Conservation (phyloP, 2,113 vertebrate species). For the Sarotherodon lohbergeri region DNA sequence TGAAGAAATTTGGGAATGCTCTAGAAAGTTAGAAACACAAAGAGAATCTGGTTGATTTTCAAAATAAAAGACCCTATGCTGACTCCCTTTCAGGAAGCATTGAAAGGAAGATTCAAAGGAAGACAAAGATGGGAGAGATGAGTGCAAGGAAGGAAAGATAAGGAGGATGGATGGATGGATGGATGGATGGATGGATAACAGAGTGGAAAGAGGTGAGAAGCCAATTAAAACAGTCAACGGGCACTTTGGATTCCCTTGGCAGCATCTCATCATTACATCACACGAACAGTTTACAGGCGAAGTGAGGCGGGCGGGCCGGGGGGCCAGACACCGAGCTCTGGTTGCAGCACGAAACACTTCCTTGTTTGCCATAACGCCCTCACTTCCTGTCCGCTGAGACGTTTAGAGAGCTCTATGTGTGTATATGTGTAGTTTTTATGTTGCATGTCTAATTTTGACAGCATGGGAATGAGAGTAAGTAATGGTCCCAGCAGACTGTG, state of each 20-base stretch:
- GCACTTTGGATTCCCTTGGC: conserved; percentile 54
- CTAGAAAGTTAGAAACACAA: not conserved
- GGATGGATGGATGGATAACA: not conserved
- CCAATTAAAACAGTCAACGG: conserved; percentile 63
- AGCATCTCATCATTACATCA: conserved; percentile 52
- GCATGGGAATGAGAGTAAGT: conserved; percentile 68
- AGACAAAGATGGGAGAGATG: not conserved
- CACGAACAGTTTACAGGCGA: conserved; percentile 23
- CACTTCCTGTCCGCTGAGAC: conserved; percentile 59
- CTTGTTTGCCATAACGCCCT: conserved; percentile 58
- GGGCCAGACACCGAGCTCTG: conserved; percentile 25
- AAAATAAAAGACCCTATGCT: not conserved
- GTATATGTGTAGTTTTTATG: conserved; percentile 42
- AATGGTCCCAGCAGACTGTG: conserved; percentile 54
- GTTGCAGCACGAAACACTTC: conserved; percentile 63
- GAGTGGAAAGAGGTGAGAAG: conserved; percentile 37
- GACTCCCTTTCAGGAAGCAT: not conserved
- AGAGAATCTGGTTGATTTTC: not conserved
- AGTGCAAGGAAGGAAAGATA: not conserved
- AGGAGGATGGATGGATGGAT: not conserved
- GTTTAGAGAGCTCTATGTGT: conserved; percentile 31
- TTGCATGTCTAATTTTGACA: conserved; percentile 66
- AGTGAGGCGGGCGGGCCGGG: not conserved
- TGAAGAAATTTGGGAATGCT: not conserved
- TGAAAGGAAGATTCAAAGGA: not conserved